Percentiles rank a stretch among this genome's conserved stretches.
phyloP scores from a whole-genome alignment of 2,113 vertebrate genomes.

The Stomatorhinus ivindoensis region DNA sequence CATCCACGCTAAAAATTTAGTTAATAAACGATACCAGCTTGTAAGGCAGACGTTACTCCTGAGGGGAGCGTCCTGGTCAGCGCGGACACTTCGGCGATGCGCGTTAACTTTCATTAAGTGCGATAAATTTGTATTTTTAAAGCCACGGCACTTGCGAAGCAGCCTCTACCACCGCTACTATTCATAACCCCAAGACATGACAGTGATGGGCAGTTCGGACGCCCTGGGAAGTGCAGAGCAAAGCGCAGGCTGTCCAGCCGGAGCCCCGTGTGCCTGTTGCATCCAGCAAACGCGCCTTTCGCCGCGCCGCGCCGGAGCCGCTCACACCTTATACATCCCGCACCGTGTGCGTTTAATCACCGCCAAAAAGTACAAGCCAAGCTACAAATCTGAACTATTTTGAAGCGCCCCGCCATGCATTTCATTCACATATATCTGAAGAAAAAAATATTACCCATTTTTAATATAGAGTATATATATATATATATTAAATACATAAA shows the following conservation, averaged over 20 bases:
- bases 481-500: neutral
- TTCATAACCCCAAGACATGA: neutral
- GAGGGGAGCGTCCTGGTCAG: neutral
- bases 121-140: neutral
- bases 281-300: neutral
- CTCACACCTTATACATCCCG: neutral
- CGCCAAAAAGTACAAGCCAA: neutral
- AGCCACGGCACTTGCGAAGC: neutral
- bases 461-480: no score
- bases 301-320: neutral
- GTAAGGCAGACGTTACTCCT: neutral
- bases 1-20: neutral
- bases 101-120: neutral
- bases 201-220: neutral
- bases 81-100: neutral
- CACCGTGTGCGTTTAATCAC: neutral
- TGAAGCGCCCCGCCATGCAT: neutral
- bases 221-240: neutral
- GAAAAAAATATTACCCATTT: neutral
- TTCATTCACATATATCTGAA: neutral
- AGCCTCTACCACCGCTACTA: neutral
- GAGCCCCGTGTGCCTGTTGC: slow-evolving; percentile 19
- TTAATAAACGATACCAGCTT: neutral
- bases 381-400: neutral
- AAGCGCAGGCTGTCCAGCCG: neutral